A percentile compares a stretch with the other conserved stretches of the same genome.
Evolutionary conservation across 2,797 vertebrate species (phyloP).

Genomic region (Oreochromis grahami): DNA sequence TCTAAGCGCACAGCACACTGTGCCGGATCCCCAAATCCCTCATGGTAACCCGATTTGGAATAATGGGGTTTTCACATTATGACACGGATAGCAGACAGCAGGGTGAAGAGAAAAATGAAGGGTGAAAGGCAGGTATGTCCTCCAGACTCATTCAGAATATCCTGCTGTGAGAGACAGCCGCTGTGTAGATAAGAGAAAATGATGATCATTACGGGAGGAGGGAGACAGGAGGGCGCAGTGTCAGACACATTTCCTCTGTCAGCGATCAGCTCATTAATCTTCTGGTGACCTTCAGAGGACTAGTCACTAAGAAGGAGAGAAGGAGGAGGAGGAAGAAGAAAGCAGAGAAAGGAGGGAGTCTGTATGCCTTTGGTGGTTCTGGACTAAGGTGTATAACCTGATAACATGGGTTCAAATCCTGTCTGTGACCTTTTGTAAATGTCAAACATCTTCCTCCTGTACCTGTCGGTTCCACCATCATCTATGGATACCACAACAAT

Average conservation of each 20-base stretch:
- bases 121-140: slow-evolving; percentile 29
- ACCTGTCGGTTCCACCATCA: not conserved
- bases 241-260: slow-evolving; percentile 40
- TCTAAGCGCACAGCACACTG: not conserved
- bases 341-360: not conserved
- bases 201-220: slow-evolving; percentile 49
- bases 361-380: not conserved
- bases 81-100: not conserved
- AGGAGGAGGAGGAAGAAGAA: not conserved
- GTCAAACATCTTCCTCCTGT: not conserved
- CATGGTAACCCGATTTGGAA: not conserved
- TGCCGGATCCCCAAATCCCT: not conserved
- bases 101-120: not conserved
- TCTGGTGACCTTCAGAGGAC: slow-evolving; percentile 43
- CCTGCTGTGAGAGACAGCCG: slow-evolving; percentile 21
- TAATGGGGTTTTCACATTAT: slow-evolving; percentile 21
- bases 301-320: not conserved
- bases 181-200: slow-evolving; percentile 47
- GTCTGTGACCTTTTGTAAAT: slow-evolving; percentile 30
- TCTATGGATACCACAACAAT: not conserved
- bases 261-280: slow-evolving; percentile 48
- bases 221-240: slow-evolving; percentile 11
- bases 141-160: slow-evolving; percentile 19
- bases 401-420: slow-evolving; percentile 31
- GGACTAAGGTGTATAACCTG: not conserved